These are phyloP conservation scores for Strongylocentrotus purpuratus DNA, from an alignment of 35 echinoderm and acorn worm species.

Conservation along the genomic window DNA sequence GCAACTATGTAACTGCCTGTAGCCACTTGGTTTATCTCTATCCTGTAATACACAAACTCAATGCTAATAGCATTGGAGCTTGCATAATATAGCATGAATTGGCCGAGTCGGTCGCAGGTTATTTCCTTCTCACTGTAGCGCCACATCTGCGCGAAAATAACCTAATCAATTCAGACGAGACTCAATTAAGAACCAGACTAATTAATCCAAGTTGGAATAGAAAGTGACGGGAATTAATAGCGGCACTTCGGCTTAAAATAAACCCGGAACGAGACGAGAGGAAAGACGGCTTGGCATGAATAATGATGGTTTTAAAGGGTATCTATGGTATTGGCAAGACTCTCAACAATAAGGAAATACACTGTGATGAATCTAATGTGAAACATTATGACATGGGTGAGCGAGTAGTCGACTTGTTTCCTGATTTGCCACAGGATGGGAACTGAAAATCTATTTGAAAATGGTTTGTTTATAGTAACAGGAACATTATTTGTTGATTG, in stretches of 20 bases:
- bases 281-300: not conserved
- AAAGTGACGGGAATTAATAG: not conserved
- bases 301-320: not conserved
- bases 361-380: not conserved
- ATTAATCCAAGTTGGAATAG: not conserved
- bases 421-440: too few species aligned
- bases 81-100: not conserved
- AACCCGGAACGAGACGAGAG: not conserved
- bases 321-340: not conserved
- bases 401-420: too few species aligned
- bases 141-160: not conserved
- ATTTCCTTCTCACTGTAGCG: not conserved
- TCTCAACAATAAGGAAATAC: not conserved
- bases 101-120: not conserved
- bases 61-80: not conserved
- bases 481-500: too few species aligned
- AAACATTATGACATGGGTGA: too few species aligned
- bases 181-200: not conserved
- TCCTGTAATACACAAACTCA: too few species aligned
- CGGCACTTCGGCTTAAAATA: constrained; percentile 1
- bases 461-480: too few species aligned
- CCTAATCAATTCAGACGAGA: not conserved
- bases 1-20: too few species aligned
- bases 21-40: too few species aligned
- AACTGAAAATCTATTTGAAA: too few species aligned